Conservation (phyloP, 2,888 invertebrate genomes). For the Blastobasis adustella region DNA sequence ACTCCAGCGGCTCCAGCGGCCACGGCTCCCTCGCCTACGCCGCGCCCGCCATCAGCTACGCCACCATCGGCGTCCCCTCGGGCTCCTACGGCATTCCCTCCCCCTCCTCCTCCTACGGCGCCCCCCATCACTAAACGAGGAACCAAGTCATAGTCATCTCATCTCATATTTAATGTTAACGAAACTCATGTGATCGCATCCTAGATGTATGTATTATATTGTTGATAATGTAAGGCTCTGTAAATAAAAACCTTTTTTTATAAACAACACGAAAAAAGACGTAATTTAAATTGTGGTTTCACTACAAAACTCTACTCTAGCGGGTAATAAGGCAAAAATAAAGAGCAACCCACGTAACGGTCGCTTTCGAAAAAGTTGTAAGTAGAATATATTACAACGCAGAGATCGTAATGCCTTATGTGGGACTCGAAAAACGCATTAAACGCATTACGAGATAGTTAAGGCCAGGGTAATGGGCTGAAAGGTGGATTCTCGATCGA, state of each 20-base stretch:
- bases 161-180: constrained; percentile 50
- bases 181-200: constrained; percentile 65
- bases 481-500: constrained; percentile 9
- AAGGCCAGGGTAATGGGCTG: constrained; percentile 18
- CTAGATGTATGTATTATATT: constrained; percentile 64
- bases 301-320: not conserved
- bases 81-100: constrained; percentile 68
- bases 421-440: constrained; percentile 26
- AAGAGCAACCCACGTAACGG: constrained; percentile 5
- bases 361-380: constrained; percentile 10
- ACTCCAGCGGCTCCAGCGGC: constrained; percentile 25
- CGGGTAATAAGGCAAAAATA: no score
- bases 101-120: constrained; percentile 59
- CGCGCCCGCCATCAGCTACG: constrained; percentile 38
- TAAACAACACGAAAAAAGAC: not conserved
- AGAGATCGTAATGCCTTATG: constrained; percentile 30
- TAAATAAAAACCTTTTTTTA: constrained; percentile 52
- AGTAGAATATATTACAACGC: constrained; percentile 15
- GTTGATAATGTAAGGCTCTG: constrained; percentile 70
- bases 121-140: constrained; percentile 57
- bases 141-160: constrained; percentile 50
- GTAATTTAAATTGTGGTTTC: constrained; percentile 1
- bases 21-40: constrained; percentile 47
- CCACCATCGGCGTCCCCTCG: constrained; percentile 58
- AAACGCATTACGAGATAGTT: constrained; percentile 1